A percentile compares a stretch with the other conserved stretches of the same genome.
phyloP scores from a whole-genome alignment of 1,140 invertebrate genomes.

The Bursaphelenchus mucronatus region DNA sequence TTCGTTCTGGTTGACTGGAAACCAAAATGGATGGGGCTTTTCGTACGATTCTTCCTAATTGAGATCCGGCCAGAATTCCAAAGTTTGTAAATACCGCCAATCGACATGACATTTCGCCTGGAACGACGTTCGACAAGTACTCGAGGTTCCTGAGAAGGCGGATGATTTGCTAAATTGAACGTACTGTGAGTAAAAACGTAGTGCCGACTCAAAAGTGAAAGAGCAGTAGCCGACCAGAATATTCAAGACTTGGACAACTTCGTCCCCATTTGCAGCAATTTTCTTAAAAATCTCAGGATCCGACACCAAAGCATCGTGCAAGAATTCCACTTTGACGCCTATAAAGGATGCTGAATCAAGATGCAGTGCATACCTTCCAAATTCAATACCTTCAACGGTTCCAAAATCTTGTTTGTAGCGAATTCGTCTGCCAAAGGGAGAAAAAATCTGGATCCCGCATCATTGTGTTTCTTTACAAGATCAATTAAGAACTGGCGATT shows the following conservation, averaged over 20 bases:
- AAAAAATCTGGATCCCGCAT: conserved; percentile 14
- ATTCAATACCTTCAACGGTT: conserved; percentile 17
- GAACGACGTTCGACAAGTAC: conserved; percentile 10
- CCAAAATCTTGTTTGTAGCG: conserved; percentile 20
- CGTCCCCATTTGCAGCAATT: conserved; percentile 30
- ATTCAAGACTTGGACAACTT: conserved; percentile 20
- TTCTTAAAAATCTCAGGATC: conserved; percentile 11
- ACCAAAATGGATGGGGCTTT: conserved; percentile 46
- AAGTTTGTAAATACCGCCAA: conserved; percentile 28
- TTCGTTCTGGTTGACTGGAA: conserved; percentile 28
- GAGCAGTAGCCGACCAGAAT: conserved; percentile 20
- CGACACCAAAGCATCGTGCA: conserved; percentile 24
- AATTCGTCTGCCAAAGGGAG: conserved; percentile 11
- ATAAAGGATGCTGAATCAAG: conserved; percentile 9
- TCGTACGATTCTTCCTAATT: conserved; percentile 28
- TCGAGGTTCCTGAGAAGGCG: conserved; percentile 1
- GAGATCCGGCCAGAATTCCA: conserved; percentile 24
- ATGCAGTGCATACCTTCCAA: neutral
- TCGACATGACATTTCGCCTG: conserved; percentile 17
- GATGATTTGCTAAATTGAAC: neutral
- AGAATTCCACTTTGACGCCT: conserved; percentile 30
- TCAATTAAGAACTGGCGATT: neutral
- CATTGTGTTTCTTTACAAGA: conserved; percentile 9
- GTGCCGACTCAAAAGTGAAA: conserved; percentile 29
- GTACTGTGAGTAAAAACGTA: conserved; percentile 35